Percentiles rank a stretch among this genome's conserved stretches.
Evolutionary conservation across 2,797 vertebrate species (phyloP).

Genomic region (Parotocinclus haroldoi): DNA sequence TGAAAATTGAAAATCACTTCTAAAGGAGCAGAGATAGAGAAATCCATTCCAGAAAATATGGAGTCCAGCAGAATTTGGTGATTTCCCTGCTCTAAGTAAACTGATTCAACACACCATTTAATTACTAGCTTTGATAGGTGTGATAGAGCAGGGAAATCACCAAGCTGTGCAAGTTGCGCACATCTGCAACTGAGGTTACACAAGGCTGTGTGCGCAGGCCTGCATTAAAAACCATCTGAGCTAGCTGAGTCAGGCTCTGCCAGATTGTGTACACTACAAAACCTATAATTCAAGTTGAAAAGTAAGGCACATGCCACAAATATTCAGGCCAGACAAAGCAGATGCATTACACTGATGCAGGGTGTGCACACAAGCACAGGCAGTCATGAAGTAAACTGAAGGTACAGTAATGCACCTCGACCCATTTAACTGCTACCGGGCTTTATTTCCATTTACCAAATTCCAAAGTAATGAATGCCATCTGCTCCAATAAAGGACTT

Average conservation of each 20-base stretch:
- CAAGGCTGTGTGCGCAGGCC: neutral
- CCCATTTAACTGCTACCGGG: slow-evolving; percentile 72
- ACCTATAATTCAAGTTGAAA: slow-evolving; percentile 60
- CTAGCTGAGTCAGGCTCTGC: slow-evolving; percentile 8
- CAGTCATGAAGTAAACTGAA: slow-evolving; percentile 68
- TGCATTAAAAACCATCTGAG: slow-evolving; percentile 14
- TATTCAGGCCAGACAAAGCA: slow-evolving; percentile 68
- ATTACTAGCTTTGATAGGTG: neutral
- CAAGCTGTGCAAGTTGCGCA: neutral
- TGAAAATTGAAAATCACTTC: neutral
- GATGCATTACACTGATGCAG: slow-evolving; percentile 64
- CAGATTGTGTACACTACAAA: slow-evolving; percentile 28
- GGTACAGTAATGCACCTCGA: slow-evolving; percentile 55
- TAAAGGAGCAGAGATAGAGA: neutral
- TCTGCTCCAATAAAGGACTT: slow-evolving; percentile 65
- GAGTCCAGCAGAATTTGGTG: slow-evolving; percentile 6
- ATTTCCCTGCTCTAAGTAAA: neutral
- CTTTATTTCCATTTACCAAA: slow-evolving; percentile 63
- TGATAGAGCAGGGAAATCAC: neutral
- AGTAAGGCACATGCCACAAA: slow-evolving; percentile 66
- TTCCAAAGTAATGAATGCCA: slow-evolving; percentile 61
- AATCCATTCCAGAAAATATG: too few relatives aligned
- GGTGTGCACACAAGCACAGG: slow-evolving; percentile 56
- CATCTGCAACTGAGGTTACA: neutral
- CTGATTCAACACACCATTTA: neutral